Base-by-base conservation (phyloP, 1,140 invertebrate species). In the Belonocnema kinseyi region DNA sequence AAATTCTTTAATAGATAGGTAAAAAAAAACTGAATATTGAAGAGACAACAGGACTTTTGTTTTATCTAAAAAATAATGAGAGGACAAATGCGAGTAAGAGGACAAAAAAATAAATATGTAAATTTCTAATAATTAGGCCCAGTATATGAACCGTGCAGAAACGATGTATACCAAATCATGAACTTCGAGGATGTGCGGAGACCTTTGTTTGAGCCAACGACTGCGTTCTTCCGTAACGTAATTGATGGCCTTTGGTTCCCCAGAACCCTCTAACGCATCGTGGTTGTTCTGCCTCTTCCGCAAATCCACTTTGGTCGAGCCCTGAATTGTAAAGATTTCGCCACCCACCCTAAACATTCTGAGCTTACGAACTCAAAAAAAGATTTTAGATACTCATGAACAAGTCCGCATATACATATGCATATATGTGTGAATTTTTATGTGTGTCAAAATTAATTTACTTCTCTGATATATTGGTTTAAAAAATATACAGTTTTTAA, bases 141-240 rank as follows among this genome's bases (percentile, higher is more conserved):
- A 82, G 82, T 87, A 86, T 86, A 88, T 87, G 88, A 88, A 86
- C 85, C 85, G 83, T 88, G 85, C 80, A 40, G 21, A 7, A 66
- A 33, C 26, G 26, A 66, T 66, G 40, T 66, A 66, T 10, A 80
- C 77, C 82, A 82, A 77, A 83, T 86, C 82, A 85, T 82, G 82
- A 82, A 85, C 78, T 80, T 81, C 74, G 82, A 78, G 79, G 76
- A 84, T 77, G 81, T 76, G 81, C 78, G 74, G 76, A 76, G 77
- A 61, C 83, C 84, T 89, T 91, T 91, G 90, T 91, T 89, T 90
- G 88, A 90, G 81, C 77, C 86, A 84, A 88, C 89, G 87, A 86
- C 87, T 88, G 86, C 88, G 84, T 88, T 90, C 87, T 91, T 90
- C 88, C 89, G 88, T 90, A 85, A 88, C 86, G 88, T 91, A 91